Percentiles rank a stretch among this genome's conserved stretches.
phyloP scores from a whole-genome alignment of 2,113 vertebrate species.

The Zosterops borbonicus region DNA sequence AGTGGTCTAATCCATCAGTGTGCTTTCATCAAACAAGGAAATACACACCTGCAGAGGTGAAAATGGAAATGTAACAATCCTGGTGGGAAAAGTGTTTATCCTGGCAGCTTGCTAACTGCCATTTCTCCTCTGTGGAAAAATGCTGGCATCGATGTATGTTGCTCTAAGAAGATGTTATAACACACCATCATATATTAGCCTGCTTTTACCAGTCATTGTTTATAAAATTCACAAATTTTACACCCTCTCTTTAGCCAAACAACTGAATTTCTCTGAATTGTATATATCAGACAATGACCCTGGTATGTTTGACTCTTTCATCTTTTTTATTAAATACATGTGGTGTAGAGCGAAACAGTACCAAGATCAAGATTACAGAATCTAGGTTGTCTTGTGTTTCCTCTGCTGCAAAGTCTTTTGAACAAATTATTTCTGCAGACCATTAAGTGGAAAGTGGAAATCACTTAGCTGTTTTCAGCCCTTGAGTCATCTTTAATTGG shows the following conservation, averaged over 20 bases:
- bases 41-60: not conserved
- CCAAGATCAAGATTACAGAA: not conserved
- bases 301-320: not conserved
- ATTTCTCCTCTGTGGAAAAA: not conserved
- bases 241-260: not conserved
- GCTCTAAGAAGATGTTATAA: not conserved
- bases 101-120: constrained; percentile 25
- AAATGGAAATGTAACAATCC: constrained; percentile 28
- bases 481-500: constrained; percentile 33
- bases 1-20: not conserved
- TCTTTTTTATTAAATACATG: not conserved
- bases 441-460: not conserved
- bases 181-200: not conserved
- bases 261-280: not conserved
- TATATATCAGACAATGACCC: not conserved
- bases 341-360: not conserved
- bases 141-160: not conserved
- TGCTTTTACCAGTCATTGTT: not conserved
- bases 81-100: constrained; percentile 20
- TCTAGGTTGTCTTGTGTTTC: not conserved
- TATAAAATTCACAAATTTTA: not conserved
- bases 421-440: not conserved
- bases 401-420: not conserved
- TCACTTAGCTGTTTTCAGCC: constrained; percentile 1
- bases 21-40: not conserved